Percentiles rank a stretch among this genome's conserved stretches.
phyloP scores from a whole-genome alignment of 2,888 invertebrate genomes.

The Pandemis heparana region DNA sequence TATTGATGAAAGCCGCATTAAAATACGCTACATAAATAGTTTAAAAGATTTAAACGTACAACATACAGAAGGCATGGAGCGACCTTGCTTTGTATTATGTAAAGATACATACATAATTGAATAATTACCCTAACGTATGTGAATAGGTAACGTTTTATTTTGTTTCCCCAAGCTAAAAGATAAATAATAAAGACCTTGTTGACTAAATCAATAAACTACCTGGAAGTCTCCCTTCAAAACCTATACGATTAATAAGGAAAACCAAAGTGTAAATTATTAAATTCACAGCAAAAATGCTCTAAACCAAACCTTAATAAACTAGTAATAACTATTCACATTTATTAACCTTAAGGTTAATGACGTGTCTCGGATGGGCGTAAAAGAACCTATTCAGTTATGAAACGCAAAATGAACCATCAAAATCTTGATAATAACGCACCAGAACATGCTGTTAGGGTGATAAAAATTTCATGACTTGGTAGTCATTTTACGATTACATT shows the following conservation, averaged over 20 bases:
- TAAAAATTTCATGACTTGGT: conserved; percentile 7
- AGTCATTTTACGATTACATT: not conserved
- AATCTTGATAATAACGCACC: not conserved
- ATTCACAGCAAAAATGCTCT: not conserved
- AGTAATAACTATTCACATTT: not conserved
- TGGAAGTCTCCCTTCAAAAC: not conserved
- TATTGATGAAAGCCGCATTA: too few relatives aligned
- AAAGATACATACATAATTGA: too few relatives aligned
- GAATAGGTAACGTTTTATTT: too few relatives aligned
- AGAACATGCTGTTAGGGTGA: not conserved
- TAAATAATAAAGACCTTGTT: too few relatives aligned
- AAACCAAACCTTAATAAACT: not conserved
- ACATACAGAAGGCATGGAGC: too few relatives aligned
- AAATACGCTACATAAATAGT: too few relatives aligned
- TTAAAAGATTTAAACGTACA: too few relatives aligned
- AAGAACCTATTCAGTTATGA: conserved; percentile 10
- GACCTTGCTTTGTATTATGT: too few relatives aligned
- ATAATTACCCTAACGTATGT: too few relatives aligned
- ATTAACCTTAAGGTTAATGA: conserved; percentile 7
- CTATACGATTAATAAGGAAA: not conserved
- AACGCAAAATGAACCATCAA: conserved; percentile 25
- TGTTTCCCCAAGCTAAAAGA: too few relatives aligned
- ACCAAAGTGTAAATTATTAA: not conserved
- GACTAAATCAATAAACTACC: too few relatives aligned
- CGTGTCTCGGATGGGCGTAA: conserved; percentile 5